Conservation (phyloP, 2,113 vertebrate species). For the Azemiops feae region DNA sequence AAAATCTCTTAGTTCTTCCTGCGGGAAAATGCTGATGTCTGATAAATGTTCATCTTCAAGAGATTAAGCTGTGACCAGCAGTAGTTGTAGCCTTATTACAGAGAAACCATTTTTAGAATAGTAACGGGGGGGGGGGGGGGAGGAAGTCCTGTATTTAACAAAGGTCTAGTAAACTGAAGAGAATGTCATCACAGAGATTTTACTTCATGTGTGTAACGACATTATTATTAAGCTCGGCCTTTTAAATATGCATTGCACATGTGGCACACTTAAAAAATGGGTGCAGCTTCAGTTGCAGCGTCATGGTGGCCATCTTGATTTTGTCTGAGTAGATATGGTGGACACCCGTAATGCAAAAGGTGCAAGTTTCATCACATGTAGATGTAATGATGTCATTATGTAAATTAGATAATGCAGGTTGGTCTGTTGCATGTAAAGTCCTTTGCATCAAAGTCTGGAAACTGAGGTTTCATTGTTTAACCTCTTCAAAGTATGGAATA, state of each 20-base stretch:
- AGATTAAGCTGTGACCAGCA: not conserved
- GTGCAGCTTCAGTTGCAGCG: rapidly evolving
- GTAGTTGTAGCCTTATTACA: not conserved
- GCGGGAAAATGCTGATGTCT: conserved; percentile 20
- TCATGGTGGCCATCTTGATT: not conserved
- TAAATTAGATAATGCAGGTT: not conserved
- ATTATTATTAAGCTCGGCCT: not conserved
- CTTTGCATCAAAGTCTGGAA: not conserved
- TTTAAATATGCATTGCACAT: not conserved
- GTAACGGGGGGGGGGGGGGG: not conserved
- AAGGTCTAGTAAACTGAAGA: not conserved
- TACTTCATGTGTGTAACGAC: not conserved
- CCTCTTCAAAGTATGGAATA: not conserved
- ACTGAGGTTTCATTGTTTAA: not conserved
- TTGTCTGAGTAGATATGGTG: not conserved
- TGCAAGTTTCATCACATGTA: not conserved
- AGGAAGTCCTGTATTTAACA: not conserved
- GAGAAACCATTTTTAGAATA: not conserved
- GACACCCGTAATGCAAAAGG: not conserved
- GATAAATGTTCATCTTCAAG: conserved; percentile 33
- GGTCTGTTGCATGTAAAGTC: not conserved
- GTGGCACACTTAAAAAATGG: not conserved
- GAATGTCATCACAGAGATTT: not conserved
- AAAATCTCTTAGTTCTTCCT: conserved; percentile 16
- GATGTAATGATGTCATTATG: not conserved